Evolutionary conservation across 2,888 invertebrate genomes (phyloP).

Genomic region (Galerucella pusilla): DNA sequence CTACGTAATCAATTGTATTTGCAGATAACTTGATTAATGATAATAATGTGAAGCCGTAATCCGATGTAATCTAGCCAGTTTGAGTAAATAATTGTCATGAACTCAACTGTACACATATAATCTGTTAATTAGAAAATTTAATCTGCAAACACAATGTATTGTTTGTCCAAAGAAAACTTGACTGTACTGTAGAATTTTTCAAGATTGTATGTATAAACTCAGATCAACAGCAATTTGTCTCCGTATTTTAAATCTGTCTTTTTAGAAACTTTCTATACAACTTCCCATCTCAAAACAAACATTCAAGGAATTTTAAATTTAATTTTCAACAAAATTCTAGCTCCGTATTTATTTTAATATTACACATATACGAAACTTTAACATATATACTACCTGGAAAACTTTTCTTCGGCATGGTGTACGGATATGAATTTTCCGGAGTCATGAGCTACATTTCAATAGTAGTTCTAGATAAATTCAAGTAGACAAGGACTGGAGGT

Average conservation of each 20-base stretch:
- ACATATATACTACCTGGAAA: conserved; percentile 1
- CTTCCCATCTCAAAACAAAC: neutral
- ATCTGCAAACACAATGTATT: neutral
- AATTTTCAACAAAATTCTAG: conserved; percentile 2
- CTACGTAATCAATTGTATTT: neutral
- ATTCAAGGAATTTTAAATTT: conserved; percentile 11
- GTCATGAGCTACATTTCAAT: conserved; percentile 10
- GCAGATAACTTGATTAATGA: neutral
- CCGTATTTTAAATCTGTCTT: neutral
- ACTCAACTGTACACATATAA: neutral
- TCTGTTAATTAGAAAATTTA: neutral
- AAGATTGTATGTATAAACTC: too few relatives aligned
- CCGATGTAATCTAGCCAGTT: neutral
- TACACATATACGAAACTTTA: conserved; percentile 6
- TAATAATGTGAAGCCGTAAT: neutral
- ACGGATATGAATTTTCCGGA: conserved; percentile 16
- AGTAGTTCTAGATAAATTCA: neutral
- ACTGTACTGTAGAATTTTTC: too few relatives aligned
- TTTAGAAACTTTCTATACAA: neutral
- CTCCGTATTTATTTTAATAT: conserved; percentile 10
- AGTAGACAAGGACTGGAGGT: neutral
- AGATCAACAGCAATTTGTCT: neutral
- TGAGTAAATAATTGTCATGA: neutral
- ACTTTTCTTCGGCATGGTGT: neutral
- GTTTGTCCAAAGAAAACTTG: too few relatives aligned